A percentile compares a stretch with the other conserved stretches of the same genome.
phyloP scores from a whole-genome alignment of 2,113 vertebrate species.

The Calypte anna region DNA sequence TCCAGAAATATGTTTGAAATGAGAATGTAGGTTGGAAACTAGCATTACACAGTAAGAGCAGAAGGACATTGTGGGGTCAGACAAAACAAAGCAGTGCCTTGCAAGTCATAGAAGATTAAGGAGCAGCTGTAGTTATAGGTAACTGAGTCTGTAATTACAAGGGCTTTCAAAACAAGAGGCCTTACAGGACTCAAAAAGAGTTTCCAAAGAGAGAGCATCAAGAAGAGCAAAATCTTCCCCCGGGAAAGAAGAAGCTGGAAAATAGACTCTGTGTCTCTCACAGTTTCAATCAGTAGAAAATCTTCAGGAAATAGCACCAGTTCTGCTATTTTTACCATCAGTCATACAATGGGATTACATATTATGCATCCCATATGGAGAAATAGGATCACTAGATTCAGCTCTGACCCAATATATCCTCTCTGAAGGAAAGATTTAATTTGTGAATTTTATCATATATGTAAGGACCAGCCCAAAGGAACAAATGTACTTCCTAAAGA shows the following conservation, averaged over 20 bases:
- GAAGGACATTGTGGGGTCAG: neutral
- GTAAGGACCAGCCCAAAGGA: neutral
- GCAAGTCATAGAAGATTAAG: neutral
- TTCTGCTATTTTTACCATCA: neutral
- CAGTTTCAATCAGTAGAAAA: neutral
- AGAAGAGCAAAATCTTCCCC: neutral
- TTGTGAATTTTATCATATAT: neutral
- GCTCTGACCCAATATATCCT: neutral
- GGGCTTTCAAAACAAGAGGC: neutral
- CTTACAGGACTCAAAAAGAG: neutral
- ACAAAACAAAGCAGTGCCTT: neutral
- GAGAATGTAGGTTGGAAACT: neutral
- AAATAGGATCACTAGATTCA: neutral
- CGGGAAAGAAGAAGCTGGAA: neutral
- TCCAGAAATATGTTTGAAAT: conserved; percentile 35
- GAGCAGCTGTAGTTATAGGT: neutral
- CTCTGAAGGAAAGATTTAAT: neutral
- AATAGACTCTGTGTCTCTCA: neutral
- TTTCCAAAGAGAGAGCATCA: neutral
- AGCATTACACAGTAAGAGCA: neutral
- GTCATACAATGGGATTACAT: neutral
- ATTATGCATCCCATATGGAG: neutral
- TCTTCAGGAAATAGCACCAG: neutral
- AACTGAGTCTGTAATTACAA: neutral
- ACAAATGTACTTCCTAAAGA: neutral